A percentile compares a stretch with the other conserved stretches of the same genome.
Conservation (phyloP, 2,797 vertebrate species). For the Masticophis lateralis region DNA sequence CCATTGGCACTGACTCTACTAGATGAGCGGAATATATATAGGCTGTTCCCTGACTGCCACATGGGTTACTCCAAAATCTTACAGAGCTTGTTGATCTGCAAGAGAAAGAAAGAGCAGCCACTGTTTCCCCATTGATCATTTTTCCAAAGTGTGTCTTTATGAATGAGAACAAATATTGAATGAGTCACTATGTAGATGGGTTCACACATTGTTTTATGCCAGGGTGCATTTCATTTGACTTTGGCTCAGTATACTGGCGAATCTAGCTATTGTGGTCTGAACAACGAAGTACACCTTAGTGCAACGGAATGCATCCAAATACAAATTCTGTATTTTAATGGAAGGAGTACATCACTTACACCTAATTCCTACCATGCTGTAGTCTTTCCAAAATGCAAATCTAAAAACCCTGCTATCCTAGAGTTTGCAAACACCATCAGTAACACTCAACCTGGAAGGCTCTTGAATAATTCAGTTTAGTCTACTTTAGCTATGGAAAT, state of each 20-base stretch:
- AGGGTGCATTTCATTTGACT: neutral
- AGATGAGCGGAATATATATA: neutral
- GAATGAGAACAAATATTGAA: neutral
- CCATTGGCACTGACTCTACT: neutral
- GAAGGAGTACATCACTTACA: neutral
- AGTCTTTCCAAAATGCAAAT: neutral
- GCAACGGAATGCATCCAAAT: neutral
- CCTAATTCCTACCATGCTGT: neutral
- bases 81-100: neutral
- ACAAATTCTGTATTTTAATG: neutral
- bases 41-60: neutral
- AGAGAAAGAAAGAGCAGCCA: neutral
- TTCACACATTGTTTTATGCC: neutral
- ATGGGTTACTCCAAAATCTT: neutral
- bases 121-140: neutral
- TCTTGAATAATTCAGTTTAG: slow-evolving; percentile 3
- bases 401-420: neutral
- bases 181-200: neutral
- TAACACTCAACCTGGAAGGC: neutral
- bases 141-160: neutral
- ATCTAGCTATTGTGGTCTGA: neutral
- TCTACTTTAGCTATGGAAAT: neutral
- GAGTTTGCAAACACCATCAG: neutral
- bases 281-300: neutral
- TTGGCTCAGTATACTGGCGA: neutral